These are phyloP conservation scores for Diaperis boleti DNA, from an alignment of 2,888 invertebrate genomes.

Conservation along the genomic window DNA sequence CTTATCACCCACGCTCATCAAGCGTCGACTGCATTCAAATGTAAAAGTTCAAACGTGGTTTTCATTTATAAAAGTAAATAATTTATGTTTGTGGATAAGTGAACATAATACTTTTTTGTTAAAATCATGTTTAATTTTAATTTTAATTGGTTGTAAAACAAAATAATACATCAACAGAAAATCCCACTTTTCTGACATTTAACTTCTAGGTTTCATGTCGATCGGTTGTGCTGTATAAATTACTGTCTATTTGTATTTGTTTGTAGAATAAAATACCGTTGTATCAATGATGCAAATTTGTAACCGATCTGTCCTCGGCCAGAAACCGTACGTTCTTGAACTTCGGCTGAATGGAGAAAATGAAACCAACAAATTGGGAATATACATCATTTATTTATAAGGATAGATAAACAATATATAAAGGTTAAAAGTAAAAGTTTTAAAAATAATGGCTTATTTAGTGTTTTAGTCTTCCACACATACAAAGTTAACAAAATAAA, in stretches of 20 bases:
- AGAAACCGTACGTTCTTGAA: background rate
- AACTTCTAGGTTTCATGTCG: background rate
- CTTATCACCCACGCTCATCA: too few species aligned
- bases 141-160: too few species aligned
- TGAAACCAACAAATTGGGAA: slow-evolving; percentile 51
- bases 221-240: background rate
- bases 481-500: slow-evolving; percentile 60
- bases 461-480: slow-evolving; percentile 49
- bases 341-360: slow-evolving; percentile 13
- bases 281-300: slow-evolving; percentile 6
- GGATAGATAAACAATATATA: slow-evolving; percentile 58
- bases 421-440: slow-evolving; percentile 55
- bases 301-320: background rate
- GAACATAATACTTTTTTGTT: too few species aligned
- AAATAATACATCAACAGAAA: too few species aligned
- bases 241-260: background rate
- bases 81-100: too few species aligned
- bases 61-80: too few species aligned
- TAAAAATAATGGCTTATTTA: slow-evolving; percentile 54
- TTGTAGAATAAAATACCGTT: slow-evolving; percentile 3
- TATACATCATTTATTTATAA: slow-evolving; percentile 61
- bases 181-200: too few species aligned
- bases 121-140: too few species aligned
- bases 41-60: too few species aligned
- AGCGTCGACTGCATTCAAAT: too few species aligned